phyloP scores from a whole-genome alignment of 2,888 invertebrate species.

The Eupithecia dodoneata region DNA sequence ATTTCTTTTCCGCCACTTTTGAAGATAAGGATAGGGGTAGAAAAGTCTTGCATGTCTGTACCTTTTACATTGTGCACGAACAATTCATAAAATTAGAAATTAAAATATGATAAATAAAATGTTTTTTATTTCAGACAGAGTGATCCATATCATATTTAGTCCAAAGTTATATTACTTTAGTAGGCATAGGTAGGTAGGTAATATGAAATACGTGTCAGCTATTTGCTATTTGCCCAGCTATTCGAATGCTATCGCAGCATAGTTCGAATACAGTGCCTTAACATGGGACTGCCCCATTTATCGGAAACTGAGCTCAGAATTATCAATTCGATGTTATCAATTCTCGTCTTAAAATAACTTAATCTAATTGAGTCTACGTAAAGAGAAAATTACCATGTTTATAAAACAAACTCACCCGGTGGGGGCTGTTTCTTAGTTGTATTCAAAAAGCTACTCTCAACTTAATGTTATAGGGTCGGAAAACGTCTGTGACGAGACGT shows the following conservation, averaged over 20 bases:
- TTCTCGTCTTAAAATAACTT: background rate
- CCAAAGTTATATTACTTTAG: no score
- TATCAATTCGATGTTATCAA: background rate
- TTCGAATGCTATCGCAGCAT: no score
- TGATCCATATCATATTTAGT: no score
- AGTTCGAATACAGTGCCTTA: no score
- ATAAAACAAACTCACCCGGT: conserved; percentile 17
- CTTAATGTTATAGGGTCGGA: conserved; percentile 17
- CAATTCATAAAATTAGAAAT: no score
- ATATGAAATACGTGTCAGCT: no score
- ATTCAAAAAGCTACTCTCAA: conserved; percentile 14
- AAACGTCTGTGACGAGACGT: conserved; percentile 37
- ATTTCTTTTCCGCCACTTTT: background rate
- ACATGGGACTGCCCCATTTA: no score
- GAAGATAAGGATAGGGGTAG: background rate
- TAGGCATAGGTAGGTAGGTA: no score
- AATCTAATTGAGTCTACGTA: background rate
- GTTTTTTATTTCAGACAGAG: no score
- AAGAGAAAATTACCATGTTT: conserved; percentile 27
- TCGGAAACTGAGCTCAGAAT: no score
- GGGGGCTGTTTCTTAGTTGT: background rate
- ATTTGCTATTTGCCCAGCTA: no score
- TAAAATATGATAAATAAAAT: no score
- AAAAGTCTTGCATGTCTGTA: background rate
- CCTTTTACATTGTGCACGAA: background rate